Evolutionary conservation across 2,888 invertebrate species (phyloP).

Genomic region (Periphyllus acericola): DNA sequence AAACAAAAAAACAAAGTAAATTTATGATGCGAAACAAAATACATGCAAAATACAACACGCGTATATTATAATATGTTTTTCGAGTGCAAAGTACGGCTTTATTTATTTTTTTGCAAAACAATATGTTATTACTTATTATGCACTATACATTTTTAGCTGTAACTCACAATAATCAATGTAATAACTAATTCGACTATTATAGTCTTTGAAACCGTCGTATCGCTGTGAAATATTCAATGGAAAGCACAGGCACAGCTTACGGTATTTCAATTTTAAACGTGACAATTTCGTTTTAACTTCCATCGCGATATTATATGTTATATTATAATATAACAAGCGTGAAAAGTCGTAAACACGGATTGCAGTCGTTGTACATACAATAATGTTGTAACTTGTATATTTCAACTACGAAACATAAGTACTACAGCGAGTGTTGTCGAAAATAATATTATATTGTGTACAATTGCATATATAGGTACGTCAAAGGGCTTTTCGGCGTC

Average conservation of each 20-base stretch:
- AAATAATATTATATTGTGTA: background rate
- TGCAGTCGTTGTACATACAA: too few species aligned
- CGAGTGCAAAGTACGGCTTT: background rate
- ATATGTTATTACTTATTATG: background rate
- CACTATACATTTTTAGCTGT: too few species aligned
- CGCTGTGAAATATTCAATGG: too few species aligned
- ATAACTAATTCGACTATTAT: background rate
- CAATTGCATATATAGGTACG: background rate
- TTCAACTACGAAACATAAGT: too few species aligned
- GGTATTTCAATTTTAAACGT: too few species aligned
- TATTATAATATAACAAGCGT: too few species aligned
- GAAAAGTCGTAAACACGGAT: too few species aligned
- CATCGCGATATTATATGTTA: too few species aligned
- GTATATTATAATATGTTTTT: background rate
- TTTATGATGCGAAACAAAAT: constrained; percentile 49
- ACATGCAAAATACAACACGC: background rate
- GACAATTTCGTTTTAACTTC: too few species aligned
- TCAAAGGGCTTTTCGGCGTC: background rate
- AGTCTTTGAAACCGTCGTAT: too few species aligned
- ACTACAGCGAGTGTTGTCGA: background rate
- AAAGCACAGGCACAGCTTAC: too few species aligned
- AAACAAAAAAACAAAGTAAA: constrained; percentile 40
- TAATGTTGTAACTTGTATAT: too few species aligned
- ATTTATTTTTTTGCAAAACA: background rate
- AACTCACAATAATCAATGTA: background rate